Conservation (phyloP, 2,113 vertebrate genomes). For the Myiopsitta monachus region DNA sequence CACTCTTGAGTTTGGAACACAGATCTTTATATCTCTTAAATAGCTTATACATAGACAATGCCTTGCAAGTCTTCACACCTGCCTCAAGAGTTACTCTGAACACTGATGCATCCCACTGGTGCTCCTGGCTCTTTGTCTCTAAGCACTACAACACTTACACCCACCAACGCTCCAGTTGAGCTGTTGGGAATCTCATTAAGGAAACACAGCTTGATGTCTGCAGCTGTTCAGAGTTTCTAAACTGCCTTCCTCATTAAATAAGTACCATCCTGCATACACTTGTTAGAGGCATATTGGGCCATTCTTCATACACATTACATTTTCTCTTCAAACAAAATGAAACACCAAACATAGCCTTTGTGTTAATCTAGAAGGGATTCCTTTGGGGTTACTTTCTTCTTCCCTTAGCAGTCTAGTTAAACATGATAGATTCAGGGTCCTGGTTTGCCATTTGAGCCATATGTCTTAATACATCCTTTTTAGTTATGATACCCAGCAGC, state of each 20-base stretch:
- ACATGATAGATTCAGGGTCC: slow-evolving; percentile 98
- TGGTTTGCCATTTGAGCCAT: slow-evolving; percentile 99
- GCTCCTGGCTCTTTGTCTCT: background rate
- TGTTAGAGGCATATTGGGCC: slow-evolving; percentile 29
- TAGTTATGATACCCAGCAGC: slow-evolving; percentile 87
- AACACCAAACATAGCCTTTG: slow-evolving; percentile 34
- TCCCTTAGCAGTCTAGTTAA: slow-evolving; percentile 80
- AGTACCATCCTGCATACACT: slow-evolving; percentile 36
- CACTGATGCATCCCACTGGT: background rate
- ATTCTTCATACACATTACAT: slow-evolving; percentile 28
- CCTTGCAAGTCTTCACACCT: slow-evolving; percentile 30
- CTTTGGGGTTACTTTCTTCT: slow-evolving; percentile 46
- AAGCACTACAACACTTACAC: background rate
- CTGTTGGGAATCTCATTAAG: slow-evolving; percentile 46
- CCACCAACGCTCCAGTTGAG: background rate
- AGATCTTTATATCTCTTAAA: slow-evolving; percentile 18
- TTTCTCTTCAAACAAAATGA: slow-evolving; percentile 60
- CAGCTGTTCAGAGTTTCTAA: slow-evolving; percentile 58
- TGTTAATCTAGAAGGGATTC: slow-evolving; percentile 54
- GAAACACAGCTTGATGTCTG: slow-evolving; percentile 55
- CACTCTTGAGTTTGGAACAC: slow-evolving; percentile 8
- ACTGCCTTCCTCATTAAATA: slow-evolving; percentile 28
- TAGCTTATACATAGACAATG: slow-evolving; percentile 19
- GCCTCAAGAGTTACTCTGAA: background rate
- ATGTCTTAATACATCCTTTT: slow-evolving; percentile 97